Evolutionary conservation across 2,888 invertebrate species (phyloP).

Genomic region (Amorpha juglandis): DNA sequence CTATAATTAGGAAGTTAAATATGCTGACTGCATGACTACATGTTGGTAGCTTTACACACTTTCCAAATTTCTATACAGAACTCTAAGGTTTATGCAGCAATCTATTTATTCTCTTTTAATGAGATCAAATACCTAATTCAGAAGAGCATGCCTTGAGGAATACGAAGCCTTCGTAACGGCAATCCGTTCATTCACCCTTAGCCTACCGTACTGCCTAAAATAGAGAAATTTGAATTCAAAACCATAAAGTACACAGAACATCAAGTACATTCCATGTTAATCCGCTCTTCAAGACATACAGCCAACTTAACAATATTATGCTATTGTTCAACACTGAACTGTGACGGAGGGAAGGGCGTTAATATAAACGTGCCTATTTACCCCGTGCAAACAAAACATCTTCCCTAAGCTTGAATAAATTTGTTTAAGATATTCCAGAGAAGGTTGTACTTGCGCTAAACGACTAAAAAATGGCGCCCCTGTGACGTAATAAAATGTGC

Average conservation of each 20-base stretch:
- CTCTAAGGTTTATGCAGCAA: too few species aligned
- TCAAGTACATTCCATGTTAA: background rate
- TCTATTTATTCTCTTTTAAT: too few species aligned
- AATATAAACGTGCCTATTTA: conserved; percentile 41
- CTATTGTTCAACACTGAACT: background rate
- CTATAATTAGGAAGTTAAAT: too few species aligned
- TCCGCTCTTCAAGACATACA: background rate
- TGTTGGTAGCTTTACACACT: too few species aligned
- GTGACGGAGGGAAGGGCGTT: conserved; percentile 27
- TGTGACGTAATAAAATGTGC: conserved; percentile 51
- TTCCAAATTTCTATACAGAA: too few species aligned
- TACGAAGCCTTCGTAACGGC: too few species aligned
- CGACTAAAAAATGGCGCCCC: conserved; percentile 50
- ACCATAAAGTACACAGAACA: background rate
- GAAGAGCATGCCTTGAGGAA: too few species aligned
- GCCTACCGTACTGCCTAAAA: too few species aligned
- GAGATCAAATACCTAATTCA: too few species aligned
- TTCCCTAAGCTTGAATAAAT: conserved; percentile 52
- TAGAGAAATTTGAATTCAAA: too few species aligned
- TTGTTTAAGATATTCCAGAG: conserved; percentile 52
- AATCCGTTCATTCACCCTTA: too few species aligned
- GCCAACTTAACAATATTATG: background rate
- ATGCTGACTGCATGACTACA: too few species aligned
- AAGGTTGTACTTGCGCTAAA: conserved; percentile 48
- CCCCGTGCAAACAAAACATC: conserved; percentile 47